Conservation (phyloP, 2,888 invertebrate species). For the Leucoma salicis region DNA sequence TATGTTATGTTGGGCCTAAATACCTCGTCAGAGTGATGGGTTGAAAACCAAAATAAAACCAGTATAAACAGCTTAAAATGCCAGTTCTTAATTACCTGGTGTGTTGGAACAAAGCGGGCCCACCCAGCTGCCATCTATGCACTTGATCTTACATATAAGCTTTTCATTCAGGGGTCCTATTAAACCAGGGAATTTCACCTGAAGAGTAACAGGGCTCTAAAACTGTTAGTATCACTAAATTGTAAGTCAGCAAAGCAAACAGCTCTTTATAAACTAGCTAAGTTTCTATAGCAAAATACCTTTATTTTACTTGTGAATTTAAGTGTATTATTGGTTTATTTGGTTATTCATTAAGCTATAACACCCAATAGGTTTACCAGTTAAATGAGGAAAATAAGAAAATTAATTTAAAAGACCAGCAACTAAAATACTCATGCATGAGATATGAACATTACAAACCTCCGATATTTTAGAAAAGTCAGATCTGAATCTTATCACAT, state of each 20-base stretch:
- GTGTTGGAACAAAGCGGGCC: constrained; percentile 90
- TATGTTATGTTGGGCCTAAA: too few species aligned
- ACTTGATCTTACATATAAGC: constrained; percentile 91
- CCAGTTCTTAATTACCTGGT: constrained; percentile 81
- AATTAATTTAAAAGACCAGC: background rate
- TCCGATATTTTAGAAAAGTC: constrained; percentile 78
- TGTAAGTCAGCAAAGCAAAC: background rate
- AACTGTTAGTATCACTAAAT: background rate
- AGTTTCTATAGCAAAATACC: too few species aligned
- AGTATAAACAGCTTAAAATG: too few species aligned
- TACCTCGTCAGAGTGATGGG: too few species aligned
- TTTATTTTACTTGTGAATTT: too few species aligned
- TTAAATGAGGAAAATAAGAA: too few species aligned
- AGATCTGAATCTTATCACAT: constrained; percentile 64
- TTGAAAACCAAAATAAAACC: too few species aligned
- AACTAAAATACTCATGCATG: background rate
- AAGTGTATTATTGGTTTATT: background rate
- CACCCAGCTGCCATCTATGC: constrained; percentile 92
- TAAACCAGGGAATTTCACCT: constrained; percentile 89
- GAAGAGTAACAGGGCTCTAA: constrained; percentile 11
- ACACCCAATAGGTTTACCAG: too few species aligned
- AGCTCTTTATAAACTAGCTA: background rate
- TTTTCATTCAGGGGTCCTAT: constrained; percentile 88
- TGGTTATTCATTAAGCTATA: background rate
- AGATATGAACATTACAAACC: constrained; percentile 38